A percentile compares a stretch with the other conserved stretches of the same genome.
phyloP scores from a whole-genome alignment of 1,140 invertebrate genomes.

The Lutraria rhynchaena region DNA sequence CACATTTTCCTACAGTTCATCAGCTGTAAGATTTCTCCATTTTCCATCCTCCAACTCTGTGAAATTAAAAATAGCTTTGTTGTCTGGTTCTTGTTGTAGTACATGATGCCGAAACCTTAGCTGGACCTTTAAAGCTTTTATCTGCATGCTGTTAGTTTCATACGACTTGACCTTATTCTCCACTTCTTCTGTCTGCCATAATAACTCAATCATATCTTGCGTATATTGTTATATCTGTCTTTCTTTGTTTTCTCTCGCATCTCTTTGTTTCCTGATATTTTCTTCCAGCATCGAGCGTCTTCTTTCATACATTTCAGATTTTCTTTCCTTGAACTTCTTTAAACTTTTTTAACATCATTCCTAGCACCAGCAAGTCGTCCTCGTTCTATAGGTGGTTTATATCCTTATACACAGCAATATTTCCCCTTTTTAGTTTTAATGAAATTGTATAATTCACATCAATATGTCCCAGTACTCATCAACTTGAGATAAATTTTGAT shows the following conservation, averaged over 20 bases:
- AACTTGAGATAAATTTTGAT: no score
- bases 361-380: slow-evolving; percentile 15
- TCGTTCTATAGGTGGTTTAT: no score
- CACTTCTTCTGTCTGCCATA: slow-evolving; percentile 3
- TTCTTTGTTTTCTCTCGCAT: slow-evolving; percentile 22
- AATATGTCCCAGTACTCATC: no score
- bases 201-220: neutral
- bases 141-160: neutral
- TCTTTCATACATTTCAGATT: slow-evolving; percentile 21
- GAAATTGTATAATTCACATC: no score
- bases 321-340: slow-evolving; percentile 24
- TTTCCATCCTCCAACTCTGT: neutral
- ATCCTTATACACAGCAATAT: no score
- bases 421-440: no score
- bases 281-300: slow-evolving; percentile 18
- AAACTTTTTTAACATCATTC: slow-evolving; percentile 39
- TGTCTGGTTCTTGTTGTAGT: neutral
- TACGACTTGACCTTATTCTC: neutral
- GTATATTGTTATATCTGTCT: slow-evolving; percentile 10
- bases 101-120: slow-evolving; percentile 2
- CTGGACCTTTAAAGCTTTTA: slow-evolving; percentile 8
- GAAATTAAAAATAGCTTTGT: neutral
- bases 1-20: neutral
- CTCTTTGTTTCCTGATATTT: slow-evolving; percentile 23
- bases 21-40: neutral